Percentiles rank a stretch among this genome's conserved stretches.
phyloP scores from a whole-genome alignment of 2,113 vertebrate genomes.

The Chrysochloris asiatica region DNA sequence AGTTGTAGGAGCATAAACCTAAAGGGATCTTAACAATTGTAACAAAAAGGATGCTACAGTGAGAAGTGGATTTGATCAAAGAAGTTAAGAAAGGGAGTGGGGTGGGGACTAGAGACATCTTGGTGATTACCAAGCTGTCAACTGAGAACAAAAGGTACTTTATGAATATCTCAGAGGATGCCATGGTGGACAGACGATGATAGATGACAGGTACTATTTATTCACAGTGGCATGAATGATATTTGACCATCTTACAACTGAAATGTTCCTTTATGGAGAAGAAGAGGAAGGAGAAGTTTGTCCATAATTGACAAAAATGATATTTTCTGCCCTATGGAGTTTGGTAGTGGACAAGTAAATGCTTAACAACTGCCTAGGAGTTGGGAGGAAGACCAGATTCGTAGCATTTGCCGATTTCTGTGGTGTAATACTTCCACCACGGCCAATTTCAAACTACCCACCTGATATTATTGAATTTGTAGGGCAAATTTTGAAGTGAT shows the following conservation, averaged over 20 bases:
- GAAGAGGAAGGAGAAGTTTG: not conserved
- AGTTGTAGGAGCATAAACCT: not conserved
- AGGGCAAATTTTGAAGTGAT: too few relatives aligned
- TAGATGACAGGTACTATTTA: not conserved
- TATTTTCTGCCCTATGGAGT: not conserved
- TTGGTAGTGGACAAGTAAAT: not conserved
- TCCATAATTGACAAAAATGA: not conserved
- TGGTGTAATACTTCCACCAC: not conserved
- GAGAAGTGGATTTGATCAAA: not conserved
- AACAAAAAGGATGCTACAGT: not conserved
- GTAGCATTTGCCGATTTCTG: slow-evolving; percentile 8
- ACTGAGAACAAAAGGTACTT: not conserved
- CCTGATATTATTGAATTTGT: not conserved
- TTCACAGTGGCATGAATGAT: not conserved
- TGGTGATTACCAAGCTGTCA: not conserved
- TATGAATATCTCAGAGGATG: not conserved
- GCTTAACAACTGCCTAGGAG: not conserved
- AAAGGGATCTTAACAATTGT: not conserved
- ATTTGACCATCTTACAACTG: not conserved
- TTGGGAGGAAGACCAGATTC: not conserved
- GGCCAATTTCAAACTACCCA: not conserved
- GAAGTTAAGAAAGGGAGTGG: not conserved
- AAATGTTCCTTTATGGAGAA: not conserved
- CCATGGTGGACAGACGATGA: not conserved
- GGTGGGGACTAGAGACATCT: not conserved